A percentile compares a stretch with the other conserved stretches of the same genome.
These are phyloP conservation scores for Drosophila sucinea DNA, from an alignment of 1,140 invertebrate genomes.

Conservation along the genomic window DNA sequence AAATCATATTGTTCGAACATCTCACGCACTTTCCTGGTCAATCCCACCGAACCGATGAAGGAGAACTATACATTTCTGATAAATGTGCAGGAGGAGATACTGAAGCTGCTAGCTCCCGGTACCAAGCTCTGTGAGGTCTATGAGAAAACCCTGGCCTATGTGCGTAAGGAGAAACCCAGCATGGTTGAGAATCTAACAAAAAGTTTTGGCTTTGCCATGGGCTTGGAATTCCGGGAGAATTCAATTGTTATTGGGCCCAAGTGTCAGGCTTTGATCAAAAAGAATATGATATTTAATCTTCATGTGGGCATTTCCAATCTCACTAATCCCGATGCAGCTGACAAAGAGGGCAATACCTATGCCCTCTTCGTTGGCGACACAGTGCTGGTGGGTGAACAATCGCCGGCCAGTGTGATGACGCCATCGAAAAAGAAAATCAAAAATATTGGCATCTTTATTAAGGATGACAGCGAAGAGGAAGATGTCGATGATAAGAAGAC, in stretches of 20 bases:
- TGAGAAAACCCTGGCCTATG: conserved; percentile 90
- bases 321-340: conserved; percentile 91
- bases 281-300: conserved; percentile 99
- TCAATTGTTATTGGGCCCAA: conserved; percentile 96
- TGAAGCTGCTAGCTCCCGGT: conserved; percentile 93
- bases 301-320: conserved; percentile 97
- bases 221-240: conserved; percentile 98
- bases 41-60: conserved; percentile 92
- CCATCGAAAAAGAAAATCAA: conserved; percentile 98
- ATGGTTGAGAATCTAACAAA: conserved; percentile 97
- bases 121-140: conserved; percentile 95
- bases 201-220: conserved; percentile 97
- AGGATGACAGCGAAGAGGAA: conserved; percentile 95
- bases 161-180: conserved; percentile 94
- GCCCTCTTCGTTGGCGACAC: conserved; percentile 99
- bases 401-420: conserved; percentile 94
- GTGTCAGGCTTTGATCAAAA: conserved; percentile 91
- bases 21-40: conserved; percentile 97
- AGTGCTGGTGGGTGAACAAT: conserved; percentile 94
- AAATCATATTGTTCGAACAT: conserved; percentile 99
- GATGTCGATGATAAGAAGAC: conserved; percentile 88
- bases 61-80: conserved; percentile 97
- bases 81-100: conserved; percentile 95
- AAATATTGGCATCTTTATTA: conserved; percentile 97
- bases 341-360: conserved; percentile 95